These are phyloP conservation scores for Otus sunia DNA, from an alignment of 2,113 vertebrate genomes.

Conservation along the genomic window DNA sequence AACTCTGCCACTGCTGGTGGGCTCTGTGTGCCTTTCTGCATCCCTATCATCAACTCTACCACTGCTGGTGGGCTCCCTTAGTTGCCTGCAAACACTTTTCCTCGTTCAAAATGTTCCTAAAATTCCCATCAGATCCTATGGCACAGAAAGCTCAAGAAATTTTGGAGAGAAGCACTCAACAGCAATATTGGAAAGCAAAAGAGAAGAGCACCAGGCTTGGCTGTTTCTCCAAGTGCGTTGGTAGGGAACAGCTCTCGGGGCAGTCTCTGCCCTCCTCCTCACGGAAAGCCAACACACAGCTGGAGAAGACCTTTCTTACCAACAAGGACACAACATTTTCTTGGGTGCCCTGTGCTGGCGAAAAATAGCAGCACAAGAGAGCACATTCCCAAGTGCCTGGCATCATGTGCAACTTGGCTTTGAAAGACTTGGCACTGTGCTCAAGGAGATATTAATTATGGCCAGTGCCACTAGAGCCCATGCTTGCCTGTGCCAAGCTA, in stretches of 20 bases:
- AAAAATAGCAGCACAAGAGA: neutral
- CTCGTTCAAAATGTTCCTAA: neutral
- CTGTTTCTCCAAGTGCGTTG: neutral
- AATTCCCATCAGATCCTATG: neutral
- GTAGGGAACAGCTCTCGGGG: neutral
- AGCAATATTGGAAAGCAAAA: neutral
- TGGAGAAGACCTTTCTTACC: neutral
- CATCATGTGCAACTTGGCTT: neutral
- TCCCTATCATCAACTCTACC: neutral
- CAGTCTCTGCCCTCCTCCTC: neutral
- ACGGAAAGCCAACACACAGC: neutral
- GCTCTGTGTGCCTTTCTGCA: neutral
- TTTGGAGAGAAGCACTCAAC: neutral
- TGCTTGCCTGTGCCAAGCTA: neutral
- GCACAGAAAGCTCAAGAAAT: neutral
- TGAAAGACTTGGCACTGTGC: neutral
- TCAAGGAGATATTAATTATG: neutral
- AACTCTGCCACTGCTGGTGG: no score
- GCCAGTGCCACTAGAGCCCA: neutral
- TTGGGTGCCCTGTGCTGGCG: neutral
- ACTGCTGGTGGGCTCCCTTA: neutral
- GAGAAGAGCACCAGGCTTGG: neutral
- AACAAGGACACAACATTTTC: neutral
- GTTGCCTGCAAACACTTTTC: neutral
- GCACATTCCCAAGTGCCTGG: neutral